These are phyloP conservation scores for Campopleginae sp. DNA, from an alignment of 2,888 invertebrate genomes.

Conservation along the genomic window DNA sequence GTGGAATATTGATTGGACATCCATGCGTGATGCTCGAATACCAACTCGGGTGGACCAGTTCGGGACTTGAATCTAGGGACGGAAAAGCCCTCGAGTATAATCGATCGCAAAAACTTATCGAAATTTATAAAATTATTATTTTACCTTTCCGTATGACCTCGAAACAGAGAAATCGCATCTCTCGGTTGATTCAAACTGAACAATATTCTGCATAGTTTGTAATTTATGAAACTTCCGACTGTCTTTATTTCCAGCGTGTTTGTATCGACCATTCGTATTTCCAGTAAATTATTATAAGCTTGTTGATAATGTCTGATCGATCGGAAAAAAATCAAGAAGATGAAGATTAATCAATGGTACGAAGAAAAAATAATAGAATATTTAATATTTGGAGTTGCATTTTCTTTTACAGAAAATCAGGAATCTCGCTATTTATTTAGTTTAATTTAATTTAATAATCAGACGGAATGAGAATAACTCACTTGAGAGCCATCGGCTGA, in stretches of 20 bases:
- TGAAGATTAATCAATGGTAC: conserved; percentile 2
- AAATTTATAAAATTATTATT: not conserved
- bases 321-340: conserved; percentile 68
- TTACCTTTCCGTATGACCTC: conserved; percentile 93
- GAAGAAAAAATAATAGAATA: conserved; percentile 28
- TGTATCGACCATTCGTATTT: conserved; percentile 94
- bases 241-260: conserved; percentile 97
- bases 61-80: conserved; percentile 88
- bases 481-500: conserved; percentile 92
- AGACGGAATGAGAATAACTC: conserved; percentile 72
- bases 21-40: conserved; percentile 98
- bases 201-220: conserved; percentile 96
- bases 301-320: conserved; percentile 90
- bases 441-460: not conserved
- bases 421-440: not conserved
- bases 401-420: not conserved
- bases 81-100: too few species aligned
- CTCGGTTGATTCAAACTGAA: conserved; percentile 95
- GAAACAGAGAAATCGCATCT: conserved; percentile 97
- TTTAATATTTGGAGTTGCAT: not conserved
- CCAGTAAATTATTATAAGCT: conserved; percentile 95
- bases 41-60: conserved; percentile 92
- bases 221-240: conserved; percentile 97
- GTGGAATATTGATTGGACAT: conserved; percentile 94
- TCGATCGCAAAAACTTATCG: too few species aligned